Evolutionary conservation across 1,140 invertebrate species (phyloP).

Genomic region (Melanaphis sacchari): DNA sequence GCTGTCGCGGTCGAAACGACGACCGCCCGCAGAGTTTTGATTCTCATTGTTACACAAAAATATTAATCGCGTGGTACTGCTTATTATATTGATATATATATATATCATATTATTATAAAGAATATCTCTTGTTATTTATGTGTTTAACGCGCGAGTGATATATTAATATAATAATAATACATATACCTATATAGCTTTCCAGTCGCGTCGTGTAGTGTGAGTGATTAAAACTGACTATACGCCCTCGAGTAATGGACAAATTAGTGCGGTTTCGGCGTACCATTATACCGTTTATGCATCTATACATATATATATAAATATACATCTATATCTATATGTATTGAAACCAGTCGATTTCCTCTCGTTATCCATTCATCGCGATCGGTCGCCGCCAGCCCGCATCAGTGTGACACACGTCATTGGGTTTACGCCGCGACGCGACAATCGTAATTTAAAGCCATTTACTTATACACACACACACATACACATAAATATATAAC

Average conservation of each 20-base stretch:
- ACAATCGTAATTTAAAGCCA: conserved; percentile 11
- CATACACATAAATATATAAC: too few species aligned
- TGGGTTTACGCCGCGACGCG: conserved; percentile 7
- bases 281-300: neutral
- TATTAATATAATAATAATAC: neutral
- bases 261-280: conserved; percentile 25
- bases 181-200: too few species aligned
- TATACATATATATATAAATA: too few species aligned
- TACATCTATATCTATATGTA: too few species aligned
- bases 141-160: neutral
- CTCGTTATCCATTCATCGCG: neutral
- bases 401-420: neutral
- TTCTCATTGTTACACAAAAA: neutral
- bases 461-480: neutral
- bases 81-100: too few species aligned
- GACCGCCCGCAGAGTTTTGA: conserved; percentile 36
- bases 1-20: neutral
- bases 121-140: neutral
- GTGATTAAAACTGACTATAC: conserved; percentile 14
- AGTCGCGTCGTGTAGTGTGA: neutral
- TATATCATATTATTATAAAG: neutral
- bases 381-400: neutral
- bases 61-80: neutral
- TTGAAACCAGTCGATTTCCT: conserved; percentile 5
- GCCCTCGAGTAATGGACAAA: conserved; percentile 39